phyloP scores from a whole-genome alignment of 1,140 invertebrate genomes.

The Drosophila sechellia region DNA sequence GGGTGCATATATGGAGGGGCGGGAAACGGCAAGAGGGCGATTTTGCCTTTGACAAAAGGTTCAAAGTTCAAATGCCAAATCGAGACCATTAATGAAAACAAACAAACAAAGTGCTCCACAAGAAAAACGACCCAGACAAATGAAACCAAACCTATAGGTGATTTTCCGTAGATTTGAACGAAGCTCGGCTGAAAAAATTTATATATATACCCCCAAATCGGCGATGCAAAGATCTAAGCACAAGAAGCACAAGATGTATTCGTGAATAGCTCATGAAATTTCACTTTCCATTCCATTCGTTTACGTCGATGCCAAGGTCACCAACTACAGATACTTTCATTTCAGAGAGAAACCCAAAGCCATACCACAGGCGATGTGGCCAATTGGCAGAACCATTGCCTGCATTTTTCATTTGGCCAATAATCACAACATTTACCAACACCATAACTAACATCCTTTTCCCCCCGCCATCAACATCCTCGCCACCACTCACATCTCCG shows the following conservation, averaged over 20 bases:
- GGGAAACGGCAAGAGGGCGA: conserved; percentile 1
- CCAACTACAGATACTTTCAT: not conserved
- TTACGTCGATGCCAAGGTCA: conserved; percentile 23
- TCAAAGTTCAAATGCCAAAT: conserved; percentile 72
- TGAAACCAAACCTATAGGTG: conserved; percentile 1
- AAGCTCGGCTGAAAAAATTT: not conserved
- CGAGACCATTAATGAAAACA: conserved; percentile 47
- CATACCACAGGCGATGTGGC: conserved; percentile 14
- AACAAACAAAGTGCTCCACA: conserved; percentile 31
- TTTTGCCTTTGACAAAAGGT: conserved; percentile 52
- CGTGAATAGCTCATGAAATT: not conserved
- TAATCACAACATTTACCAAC: conserved; percentile 74
- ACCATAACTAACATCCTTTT: conserved; percentile 65
- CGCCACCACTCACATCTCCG: not conserved
- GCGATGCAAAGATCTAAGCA: no score
- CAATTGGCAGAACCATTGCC: conserved; percentile 52
- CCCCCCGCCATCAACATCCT: not conserved
- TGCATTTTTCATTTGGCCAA: conserved; percentile 72
- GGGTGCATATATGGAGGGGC: conserved; percentile 10
- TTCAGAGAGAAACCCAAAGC: not conserved
- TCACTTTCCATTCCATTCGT: no score
- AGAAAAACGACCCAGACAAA: conserved; percentile 27
- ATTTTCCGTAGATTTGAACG: conserved; percentile 4
- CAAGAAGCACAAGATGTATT: no score
- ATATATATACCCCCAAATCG: no score